Percentiles rank a stretch among this genome's conserved stretches.
Conservation (phyloP, 1,140 invertebrate species). For the Drosophila suzukii region DNA sequence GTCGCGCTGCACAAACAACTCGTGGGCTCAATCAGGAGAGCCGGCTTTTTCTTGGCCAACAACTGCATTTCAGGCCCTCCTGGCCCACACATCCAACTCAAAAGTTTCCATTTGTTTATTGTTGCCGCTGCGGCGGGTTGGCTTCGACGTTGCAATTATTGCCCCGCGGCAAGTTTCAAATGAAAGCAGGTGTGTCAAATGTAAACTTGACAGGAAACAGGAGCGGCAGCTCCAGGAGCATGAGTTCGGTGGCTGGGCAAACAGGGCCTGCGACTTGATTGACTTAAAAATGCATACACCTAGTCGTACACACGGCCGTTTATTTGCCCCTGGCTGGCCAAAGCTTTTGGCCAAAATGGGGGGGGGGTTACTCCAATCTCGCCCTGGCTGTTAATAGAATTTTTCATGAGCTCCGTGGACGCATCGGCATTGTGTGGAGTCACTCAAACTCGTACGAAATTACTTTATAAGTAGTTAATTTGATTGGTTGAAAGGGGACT, state of each 20-base stretch:
- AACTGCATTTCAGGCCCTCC: conserved; percentile 64
- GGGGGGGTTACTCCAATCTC: neutral
- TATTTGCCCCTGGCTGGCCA: conserved; percentile 51
- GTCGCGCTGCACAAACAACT: conserved; percentile 49
- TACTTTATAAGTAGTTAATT: conserved; percentile 82
- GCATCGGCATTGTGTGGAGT: conserved; percentile 56
- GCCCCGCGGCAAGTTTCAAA: conserved; percentile 73
- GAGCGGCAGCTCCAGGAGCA: conserved; percentile 15
- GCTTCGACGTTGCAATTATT: conserved; percentile 71
- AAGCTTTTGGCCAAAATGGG: conserved; percentile 10
- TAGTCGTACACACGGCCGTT: conserved; percentile 14
- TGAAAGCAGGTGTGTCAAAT: conserved; percentile 82
- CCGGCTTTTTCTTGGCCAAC: conserved; percentile 54
- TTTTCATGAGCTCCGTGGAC: conserved; percentile 73
- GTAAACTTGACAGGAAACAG: conserved; percentile 64
- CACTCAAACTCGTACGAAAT: conserved; percentile 74
- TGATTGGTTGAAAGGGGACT: conserved; percentile 56
- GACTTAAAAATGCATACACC: conserved; percentile 76
- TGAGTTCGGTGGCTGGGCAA: conserved; percentile 57
- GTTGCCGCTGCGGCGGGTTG: conserved; percentile 56
- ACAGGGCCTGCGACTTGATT: conserved; percentile 66
- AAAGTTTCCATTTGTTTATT: conserved; percentile 70
- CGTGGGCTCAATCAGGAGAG: conserved; percentile 68
- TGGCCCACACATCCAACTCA: conserved; percentile 14
- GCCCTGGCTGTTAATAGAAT: conserved; percentile 72